Conservation (phyloP, 2,113 vertebrate genomes). For the Ageneiosus marmoratus region DNA sequence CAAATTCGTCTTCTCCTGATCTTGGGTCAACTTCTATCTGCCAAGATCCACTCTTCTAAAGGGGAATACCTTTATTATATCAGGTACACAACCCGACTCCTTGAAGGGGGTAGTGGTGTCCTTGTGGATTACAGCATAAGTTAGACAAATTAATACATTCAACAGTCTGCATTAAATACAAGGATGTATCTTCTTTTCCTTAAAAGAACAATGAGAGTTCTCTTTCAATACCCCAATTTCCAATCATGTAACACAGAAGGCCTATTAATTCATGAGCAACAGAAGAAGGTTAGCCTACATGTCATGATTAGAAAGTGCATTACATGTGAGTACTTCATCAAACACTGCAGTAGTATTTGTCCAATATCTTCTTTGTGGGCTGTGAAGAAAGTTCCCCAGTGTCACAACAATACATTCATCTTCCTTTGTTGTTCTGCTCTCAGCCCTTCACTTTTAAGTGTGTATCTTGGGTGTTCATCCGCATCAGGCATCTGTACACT, state of each 20-base stretch:
- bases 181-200: neutral
- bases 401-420: constrained; percentile 8
- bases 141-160: neutral
- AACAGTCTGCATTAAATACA: neutral
- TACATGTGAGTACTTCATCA: constrained; percentile 2
- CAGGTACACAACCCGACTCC: neutral
- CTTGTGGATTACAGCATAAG: too few species aligned
- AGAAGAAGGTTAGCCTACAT: neutral
- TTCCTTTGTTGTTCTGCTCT: constrained; percentile 15
- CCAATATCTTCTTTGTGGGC: neutral
- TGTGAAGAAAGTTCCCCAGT: constrained; percentile 4
- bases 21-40: neutral
- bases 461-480: constrained; percentile 1
- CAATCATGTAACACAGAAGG: neutral
- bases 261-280: neutral
- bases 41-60: neutral
- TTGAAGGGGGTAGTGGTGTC: too few species aligned
- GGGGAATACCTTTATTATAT: neutral
- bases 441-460: neutral
- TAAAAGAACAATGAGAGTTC: neutral
- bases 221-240: neutral
- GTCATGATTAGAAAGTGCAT: neutral
- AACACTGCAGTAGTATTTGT: too few species aligned
- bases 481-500: constrained; percentile 2
- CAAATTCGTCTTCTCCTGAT: neutral